phyloP scores from a whole-genome alignment of 2,888 invertebrate genomes.

The Aphodius sticticus region DNA sequence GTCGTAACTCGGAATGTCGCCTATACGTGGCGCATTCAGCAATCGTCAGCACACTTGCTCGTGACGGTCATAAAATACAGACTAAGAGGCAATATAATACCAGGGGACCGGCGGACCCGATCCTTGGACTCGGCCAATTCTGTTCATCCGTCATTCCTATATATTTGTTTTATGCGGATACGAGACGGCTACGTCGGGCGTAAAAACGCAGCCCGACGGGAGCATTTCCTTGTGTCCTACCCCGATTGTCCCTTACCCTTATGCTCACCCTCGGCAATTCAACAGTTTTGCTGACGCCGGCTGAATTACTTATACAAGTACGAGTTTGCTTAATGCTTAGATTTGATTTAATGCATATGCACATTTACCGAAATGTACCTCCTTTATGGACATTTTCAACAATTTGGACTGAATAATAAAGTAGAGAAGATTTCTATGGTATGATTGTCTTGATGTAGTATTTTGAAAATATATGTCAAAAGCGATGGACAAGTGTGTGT shows the following conservation, averaged over 20 bases:
- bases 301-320: neutral
- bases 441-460: too few species aligned
- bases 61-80: conserved; percentile 53
- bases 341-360: neutral
- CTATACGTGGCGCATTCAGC: conserved; percentile 54
- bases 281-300: neutral
- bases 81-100: conserved; percentile 51
- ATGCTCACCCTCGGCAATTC: neutral
- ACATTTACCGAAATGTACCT: neutral
- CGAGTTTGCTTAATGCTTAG: neutral
- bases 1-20: conserved; percentile 43
- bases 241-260: neutral
- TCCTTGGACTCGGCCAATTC: conserved; percentile 50
- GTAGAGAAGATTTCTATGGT: too few species aligned
- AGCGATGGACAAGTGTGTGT: too few species aligned
- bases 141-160: conserved; percentile 53
- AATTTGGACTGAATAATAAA: too few species aligned
- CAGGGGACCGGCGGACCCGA: conserved; percentile 46
- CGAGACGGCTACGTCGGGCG: conserved; percentile 30
- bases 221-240: neutral
- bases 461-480: too few species aligned
- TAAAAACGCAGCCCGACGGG: conserved; percentile 43
- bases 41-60: conserved; percentile 53
- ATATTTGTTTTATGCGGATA: conserved; percentile 52
- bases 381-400: too few species aligned